phyloP scores from a whole-genome alignment of 2,113 vertebrate species.

The Xyliphius kryptos region DNA sequence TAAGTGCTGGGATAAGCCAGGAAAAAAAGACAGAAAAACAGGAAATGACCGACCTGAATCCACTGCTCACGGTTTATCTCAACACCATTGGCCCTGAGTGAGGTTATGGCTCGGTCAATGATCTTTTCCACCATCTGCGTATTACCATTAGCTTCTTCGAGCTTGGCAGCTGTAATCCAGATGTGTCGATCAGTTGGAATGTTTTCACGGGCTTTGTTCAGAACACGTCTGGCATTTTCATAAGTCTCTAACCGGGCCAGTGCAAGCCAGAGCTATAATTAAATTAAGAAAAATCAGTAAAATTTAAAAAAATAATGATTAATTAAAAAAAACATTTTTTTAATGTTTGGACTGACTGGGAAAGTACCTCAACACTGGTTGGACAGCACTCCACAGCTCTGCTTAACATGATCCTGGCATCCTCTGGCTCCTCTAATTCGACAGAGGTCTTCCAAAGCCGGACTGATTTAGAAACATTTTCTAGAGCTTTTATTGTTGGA shows the following conservation, averaged over 20 bases:
- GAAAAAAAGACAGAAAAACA: not conserved
- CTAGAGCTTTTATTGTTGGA: slow-evolving; percentile 69
- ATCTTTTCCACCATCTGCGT: slow-evolving; percentile 99
- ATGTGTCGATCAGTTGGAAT: slow-evolving; percentile 97
- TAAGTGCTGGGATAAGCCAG: too few species aligned
- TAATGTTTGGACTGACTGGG: not conserved
- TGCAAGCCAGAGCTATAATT: slow-evolving; percentile 85
- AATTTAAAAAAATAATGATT: not conserved
- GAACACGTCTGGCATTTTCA: slow-evolving; percentile 91
- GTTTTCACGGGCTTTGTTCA: slow-evolving; percentile 97
- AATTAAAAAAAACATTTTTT: too few species aligned
- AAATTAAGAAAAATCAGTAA: not conserved
- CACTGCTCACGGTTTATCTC: slow-evolving; percentile 98
- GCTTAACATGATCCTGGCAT: slow-evolving; percentile 96
- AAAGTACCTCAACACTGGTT: slow-evolving; percentile 87
- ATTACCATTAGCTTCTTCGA: slow-evolving; percentile 96
- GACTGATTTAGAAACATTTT: slow-evolving; percentile 96
- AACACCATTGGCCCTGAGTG: slow-evolving; percentile 89
- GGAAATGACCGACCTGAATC: slow-evolving; percentile 82
- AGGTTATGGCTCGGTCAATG: slow-evolving; percentile 94
- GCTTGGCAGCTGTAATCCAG: slow-evolving; percentile 96
- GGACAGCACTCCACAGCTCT: slow-evolving; percentile 96
- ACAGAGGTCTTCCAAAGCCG: slow-evolving; percentile 95
- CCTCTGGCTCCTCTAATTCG: slow-evolving; percentile 93
- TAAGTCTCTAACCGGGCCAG: slow-evolving; percentile 92